phyloP scores from a whole-genome alignment of 2,888 invertebrate genomes.

The Lasioglossum lativentre region DNA sequence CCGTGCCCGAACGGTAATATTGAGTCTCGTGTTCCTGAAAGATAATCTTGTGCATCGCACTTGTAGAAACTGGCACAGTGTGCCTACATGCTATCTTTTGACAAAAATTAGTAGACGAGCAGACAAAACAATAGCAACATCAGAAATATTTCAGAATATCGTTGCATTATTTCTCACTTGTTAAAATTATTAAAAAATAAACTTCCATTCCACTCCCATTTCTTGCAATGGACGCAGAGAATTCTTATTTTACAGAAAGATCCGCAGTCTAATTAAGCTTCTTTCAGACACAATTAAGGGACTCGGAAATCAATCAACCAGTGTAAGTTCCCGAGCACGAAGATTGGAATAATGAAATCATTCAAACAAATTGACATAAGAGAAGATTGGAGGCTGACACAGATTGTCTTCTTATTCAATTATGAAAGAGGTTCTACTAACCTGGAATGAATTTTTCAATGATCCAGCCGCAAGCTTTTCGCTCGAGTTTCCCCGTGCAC shows the following conservation, averaged over 20 bases:
- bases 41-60: too few species aligned
- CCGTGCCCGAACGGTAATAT: too few species aligned
- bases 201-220: neutral
- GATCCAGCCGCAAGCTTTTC: neutral
- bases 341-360: neutral
- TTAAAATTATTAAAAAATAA: neutral
- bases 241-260: neutral
- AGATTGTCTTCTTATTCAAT: neutral
- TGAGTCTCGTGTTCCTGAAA: too few species aligned
- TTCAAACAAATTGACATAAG: neutral
- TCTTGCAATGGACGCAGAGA: neutral
- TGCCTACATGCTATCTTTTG: too few species aligned
- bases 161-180: neutral
- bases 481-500: neutral
- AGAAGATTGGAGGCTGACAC: neutral
- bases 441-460: neutral
- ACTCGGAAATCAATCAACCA: neutral
- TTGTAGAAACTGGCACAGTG: too few species aligned
- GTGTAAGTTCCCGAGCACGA: neutral
- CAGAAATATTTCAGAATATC: neutral
- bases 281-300: neutral
- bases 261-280: neutral
- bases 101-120: too few species aligned
- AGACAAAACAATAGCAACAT: neutral
- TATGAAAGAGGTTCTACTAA: neutral